phyloP scores from a whole-genome alignment of 2,113 vertebrate species.

The Cinclus cinclus region DNA sequence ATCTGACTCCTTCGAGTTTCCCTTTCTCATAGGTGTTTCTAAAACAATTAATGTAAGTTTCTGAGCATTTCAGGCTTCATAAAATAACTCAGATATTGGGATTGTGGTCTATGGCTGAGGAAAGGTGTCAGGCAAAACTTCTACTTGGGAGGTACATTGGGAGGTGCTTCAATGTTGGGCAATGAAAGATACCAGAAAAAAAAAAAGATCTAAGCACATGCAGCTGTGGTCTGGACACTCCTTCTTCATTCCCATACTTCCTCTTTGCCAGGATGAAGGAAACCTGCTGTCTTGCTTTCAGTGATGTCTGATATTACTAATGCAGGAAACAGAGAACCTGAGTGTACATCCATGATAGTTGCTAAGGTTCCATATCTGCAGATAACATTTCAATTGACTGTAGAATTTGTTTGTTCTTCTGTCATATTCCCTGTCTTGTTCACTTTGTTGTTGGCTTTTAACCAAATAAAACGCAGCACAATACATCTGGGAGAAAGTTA shows the following conservation, averaged over 20 bases:
- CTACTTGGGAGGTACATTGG: neutral
- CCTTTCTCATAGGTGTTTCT: neutral
- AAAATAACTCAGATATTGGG: neutral
- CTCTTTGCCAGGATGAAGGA: neutral
- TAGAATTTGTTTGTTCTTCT: neutral
- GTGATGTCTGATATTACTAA: accelerated
- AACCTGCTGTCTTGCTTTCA: neutral
- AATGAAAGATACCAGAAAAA: neutral
- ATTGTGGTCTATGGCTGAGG: neutral
- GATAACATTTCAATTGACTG: neutral
- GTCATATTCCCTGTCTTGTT: neutral
- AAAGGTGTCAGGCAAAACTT: neutral
- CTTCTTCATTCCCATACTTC: neutral
- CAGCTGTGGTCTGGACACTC: neutral
- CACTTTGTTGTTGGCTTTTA: neutral
- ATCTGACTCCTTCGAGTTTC: neutral
- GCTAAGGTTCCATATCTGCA: neutral
- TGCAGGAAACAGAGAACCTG: neutral
- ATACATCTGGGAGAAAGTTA: neutral
- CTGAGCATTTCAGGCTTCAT: neutral
- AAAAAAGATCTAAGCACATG: neutral
- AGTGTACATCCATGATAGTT: neutral
- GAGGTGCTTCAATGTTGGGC: neutral
- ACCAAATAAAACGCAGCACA: accelerated
- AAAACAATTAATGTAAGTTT: neutral